These are phyloP conservation scores for Dorcus parallelipipedus DNA, from an alignment of 2,888 invertebrate species.

Conservation along the genomic window DNA sequence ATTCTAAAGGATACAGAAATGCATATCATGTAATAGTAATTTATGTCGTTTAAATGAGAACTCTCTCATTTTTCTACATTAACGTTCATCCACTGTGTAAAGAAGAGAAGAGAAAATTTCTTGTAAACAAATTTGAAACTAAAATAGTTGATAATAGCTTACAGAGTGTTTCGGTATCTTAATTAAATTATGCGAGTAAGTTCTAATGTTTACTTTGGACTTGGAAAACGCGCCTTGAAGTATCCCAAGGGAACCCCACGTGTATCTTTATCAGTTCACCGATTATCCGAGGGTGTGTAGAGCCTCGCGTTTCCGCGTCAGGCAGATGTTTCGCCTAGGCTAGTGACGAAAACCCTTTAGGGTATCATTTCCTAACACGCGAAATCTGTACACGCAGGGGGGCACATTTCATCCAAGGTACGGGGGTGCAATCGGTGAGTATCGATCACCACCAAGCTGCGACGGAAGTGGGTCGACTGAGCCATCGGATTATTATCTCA, in stretches of 20 bases:
- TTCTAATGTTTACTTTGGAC: slow-evolving; percentile 5
- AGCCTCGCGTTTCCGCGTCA: background rate
- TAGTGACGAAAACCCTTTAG: background rate
- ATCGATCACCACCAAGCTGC: slow-evolving; percentile 23
- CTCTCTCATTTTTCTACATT: too few species aligned
- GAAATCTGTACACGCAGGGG: background rate
- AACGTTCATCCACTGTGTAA: too few species aligned
- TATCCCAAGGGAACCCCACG: background rate
- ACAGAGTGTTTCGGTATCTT: background rate
- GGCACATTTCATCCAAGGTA: background rate
- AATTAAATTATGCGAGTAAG: slow-evolving; percentile 1
- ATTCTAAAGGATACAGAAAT: too few species aligned
- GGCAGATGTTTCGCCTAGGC: background rate
- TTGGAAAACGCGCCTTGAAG: background rate
- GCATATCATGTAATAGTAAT: too few species aligned
- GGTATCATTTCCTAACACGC: background rate
- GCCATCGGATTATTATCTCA: slow-evolving; percentile 41
- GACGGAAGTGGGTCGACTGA: slow-evolving; percentile 34
- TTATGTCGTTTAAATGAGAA: too few species aligned
- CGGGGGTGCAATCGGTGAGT: slow-evolving; percentile 16
- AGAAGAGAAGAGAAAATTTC: too few species aligned
- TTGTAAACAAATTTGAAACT: too few species aligned
- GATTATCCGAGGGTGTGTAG: background rate
- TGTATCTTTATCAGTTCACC: background rate
- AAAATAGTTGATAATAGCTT: too few species aligned